Evolutionary conservation across 2,113 vertebrate genomes (phyloP), one percentile per base, ranked within the genome.

Genomic region (Mystacornis crossleyi): DNA sequence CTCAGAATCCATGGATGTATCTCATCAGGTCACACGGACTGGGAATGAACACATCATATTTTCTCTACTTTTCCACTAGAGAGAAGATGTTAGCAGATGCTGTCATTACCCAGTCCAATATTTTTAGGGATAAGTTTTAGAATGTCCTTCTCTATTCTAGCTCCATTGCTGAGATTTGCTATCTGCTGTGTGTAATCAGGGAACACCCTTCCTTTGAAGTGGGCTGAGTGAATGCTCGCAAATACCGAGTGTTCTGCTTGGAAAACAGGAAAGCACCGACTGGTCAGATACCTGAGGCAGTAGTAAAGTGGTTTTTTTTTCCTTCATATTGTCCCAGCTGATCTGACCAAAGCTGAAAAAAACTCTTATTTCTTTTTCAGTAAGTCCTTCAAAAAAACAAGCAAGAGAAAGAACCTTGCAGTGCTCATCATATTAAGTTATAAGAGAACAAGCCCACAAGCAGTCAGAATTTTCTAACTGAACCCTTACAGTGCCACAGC

Each of bases 141-240:
- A 72, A 82, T 0, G 0, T 21, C 53, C 24, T 75, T 51, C 69
- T 31, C 14, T 72, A 29, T 6, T 55, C 2, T 2, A 73, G 48
- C 25, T 66, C 53, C 48, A 57, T 3, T 82, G 54, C 34, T 91
- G 74, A 42, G 31, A 83, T n/a, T 6, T 77, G 54, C 62, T 75
- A 20, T 54, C 33, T 57, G 29, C 17, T 54, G 23, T 1, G 0
- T n/a, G 34, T 24, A 15, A 87, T 28, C 31, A 53, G 16, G 25
- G 31, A 90, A 88, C 8, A 66, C 12, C 1, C 25, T 33, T 64
- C 38, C 33, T 57, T 45, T 47, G 10, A 84, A 82, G 38, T 3
- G 25, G 17, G 4, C 16, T 69, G 29, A 83, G 66, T 34, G 43
- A 81, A 78, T 18, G 34, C 11, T 55, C 47, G 5, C 36, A 88